Conservation (phyloP, 1,140 invertebrate genomes). For the Aplysia californica region DNA sequence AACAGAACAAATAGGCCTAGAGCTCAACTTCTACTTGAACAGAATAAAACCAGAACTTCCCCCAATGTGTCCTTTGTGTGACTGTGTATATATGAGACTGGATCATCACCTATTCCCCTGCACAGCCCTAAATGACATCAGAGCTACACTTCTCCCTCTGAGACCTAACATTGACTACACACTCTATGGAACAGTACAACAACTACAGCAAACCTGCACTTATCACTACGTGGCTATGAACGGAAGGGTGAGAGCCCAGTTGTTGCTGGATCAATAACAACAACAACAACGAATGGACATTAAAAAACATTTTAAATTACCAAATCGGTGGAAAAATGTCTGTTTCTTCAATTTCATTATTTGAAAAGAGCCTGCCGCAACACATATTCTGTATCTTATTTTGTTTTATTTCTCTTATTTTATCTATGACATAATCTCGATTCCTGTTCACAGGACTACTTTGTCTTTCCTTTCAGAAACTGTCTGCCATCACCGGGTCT, state of each 20-base stretch:
- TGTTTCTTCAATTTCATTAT: not conserved
- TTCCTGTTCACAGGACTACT: not conserved
- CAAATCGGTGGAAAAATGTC: not conserved
- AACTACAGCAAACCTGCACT: no score
- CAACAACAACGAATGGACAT: not conserved
- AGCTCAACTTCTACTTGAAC: no score
- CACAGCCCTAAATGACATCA: no score
- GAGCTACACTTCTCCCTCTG: no score
- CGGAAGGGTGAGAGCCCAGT: not conserved
- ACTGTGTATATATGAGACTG: no score
- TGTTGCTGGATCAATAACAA: not conserved
- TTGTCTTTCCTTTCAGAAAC: slow-evolving; percentile 70
- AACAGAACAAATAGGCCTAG: no score
- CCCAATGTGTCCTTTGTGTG: no score
- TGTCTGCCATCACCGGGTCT: slow-evolving; percentile 91
- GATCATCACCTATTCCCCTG: no score
- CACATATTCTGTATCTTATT: not conserved
- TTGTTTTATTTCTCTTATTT: not conserved
- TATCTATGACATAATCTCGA: not conserved
- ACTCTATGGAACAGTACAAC: no score
- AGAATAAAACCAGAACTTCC: no score
- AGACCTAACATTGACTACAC: no score
- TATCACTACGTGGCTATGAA: no score
- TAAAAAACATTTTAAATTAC: not conserved
- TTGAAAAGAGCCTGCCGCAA: not conserved